A percentile compares a stretch with the other conserved stretches of the same genome.
phyloP scores from a whole-genome alignment of 2,113 vertebrate genomes.

The Panthera tigris region DNA sequence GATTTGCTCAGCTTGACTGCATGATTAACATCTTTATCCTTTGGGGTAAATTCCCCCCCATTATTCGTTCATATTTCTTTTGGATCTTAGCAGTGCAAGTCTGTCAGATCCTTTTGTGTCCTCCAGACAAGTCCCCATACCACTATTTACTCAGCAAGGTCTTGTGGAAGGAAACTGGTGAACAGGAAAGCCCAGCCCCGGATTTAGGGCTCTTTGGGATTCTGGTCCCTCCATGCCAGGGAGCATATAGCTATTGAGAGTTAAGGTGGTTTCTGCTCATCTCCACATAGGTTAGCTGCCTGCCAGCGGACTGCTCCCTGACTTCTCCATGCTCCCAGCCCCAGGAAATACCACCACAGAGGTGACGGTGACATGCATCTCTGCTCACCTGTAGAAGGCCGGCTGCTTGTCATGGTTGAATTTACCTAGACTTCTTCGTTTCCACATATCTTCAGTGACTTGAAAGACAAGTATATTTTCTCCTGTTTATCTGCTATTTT shows the following conservation, averaged over 20 bases:
- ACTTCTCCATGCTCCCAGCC: not conserved
- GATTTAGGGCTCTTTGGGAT: not conserved
- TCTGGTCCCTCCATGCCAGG: not conserved
- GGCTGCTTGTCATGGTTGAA: not conserved
- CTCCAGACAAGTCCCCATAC: not conserved
- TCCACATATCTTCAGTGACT: not conserved
- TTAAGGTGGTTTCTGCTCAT: not conserved
- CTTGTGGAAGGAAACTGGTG: not conserved
- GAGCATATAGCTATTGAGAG: not conserved
- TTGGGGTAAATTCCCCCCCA: not conserved
- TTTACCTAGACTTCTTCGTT: not conserved
- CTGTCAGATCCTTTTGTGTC: not conserved
- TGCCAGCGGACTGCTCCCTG: too few species aligned
- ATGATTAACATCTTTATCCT: not conserved
- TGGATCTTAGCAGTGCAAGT: not conserved
- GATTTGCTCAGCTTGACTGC: not conserved
- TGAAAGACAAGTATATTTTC: not conserved
- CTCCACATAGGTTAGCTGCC: not conserved
- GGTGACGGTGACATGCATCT: not conserved
- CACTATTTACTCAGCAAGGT: not conserved
- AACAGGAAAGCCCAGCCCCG: not conserved
- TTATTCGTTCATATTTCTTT: not conserved
- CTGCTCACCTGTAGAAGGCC: not conserved
- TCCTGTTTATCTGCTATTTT: not conserved
- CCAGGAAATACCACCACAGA: not conserved